Evolutionary conservation across 2,888 invertebrate genomes (phyloP).

Genomic region (Drosophila algonquin): DNA sequence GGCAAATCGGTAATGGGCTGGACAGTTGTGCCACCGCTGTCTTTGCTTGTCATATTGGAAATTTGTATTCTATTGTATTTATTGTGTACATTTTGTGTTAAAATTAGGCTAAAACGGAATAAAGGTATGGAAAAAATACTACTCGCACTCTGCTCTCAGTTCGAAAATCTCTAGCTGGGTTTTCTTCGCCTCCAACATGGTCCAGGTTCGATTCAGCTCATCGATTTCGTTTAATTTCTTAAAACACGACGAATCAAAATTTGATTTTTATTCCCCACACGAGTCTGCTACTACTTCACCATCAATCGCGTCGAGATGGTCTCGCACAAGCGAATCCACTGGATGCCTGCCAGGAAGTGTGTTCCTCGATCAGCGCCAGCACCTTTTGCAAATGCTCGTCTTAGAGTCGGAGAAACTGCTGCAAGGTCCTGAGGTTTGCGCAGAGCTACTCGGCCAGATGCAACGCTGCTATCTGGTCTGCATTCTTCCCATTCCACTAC

Average conservation of each 20-base stretch:
- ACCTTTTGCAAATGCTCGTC: constrained; percentile 77
- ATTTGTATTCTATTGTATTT: not conserved
- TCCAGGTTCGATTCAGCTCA: too few relatives aligned
- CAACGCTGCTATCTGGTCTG: constrained; percentile 79
- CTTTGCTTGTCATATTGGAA: not conserved
- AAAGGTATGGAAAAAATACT: not conserved
- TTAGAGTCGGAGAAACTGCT: constrained; percentile 78
- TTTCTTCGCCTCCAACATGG: constrained; percentile 14
- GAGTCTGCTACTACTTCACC: constrained; percentile 70
- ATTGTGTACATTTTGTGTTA: not conserved
- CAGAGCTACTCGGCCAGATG: constrained; percentile 66
- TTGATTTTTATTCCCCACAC: constrained; percentile 13
- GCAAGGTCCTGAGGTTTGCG: constrained; percentile 56
- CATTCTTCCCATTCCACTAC: constrained; percentile 74
- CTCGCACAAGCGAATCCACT: constrained; percentile 42
- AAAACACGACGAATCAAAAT: too few relatives aligned
- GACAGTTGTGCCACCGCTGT: constrained; percentile 9
- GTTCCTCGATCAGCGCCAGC: constrained; percentile 63
- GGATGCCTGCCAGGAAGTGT: constrained; percentile 55
- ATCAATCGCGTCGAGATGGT: constrained; percentile 68
- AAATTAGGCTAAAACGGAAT: not conserved
- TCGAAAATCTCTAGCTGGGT: constrained; percentile 40
- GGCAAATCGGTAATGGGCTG: constrained; percentile 18
- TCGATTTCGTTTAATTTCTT: too few relatives aligned
- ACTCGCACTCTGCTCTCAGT: constrained; percentile 44